Base-by-base conservation (phyloP, 2,888 invertebrate genomes). In the Heliconius sara region DNA sequence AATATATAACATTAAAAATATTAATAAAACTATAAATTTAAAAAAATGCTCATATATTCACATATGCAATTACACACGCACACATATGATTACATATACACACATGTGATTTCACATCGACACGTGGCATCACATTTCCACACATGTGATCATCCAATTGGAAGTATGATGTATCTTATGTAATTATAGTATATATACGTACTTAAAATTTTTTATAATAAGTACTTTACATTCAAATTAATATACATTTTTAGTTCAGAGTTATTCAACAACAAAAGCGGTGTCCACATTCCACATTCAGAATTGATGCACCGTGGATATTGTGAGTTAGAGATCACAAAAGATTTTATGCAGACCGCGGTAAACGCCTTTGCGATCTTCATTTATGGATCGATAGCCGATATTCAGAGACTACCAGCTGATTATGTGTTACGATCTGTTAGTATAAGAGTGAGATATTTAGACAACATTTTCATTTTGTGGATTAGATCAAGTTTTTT, bases 321-420 rank as follows among this genome's bases (percentile, higher is more conserved):
- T 79, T 87, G 87, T 68, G 83, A 83, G 74, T 87, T 95, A 68
- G 88, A 87, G 19, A 60, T 91, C 13, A 92, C 90, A 0, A 83
- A 80, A 2, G 95, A 95, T 81, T 88, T 86, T 80, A 92, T 95
- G 94, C 95, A 95, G 85, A 95, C 94, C 0, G 95, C 95, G 0
- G 87, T 94, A 0, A 87, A 95, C 47, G 95, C 95, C 12, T 94
- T 95, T 84, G 86, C 90, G 22, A 93, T 95, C 63, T 86, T 95
- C 12, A 83, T 91, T 1, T 83, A 89, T 0, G 94, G 95, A 9
- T 86, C 84, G 27, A 47, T 92, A 3, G 80, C 86, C 0, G 95
- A 95, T 75, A 86, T 94, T 2, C 73, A 87, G 77, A 85, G 86
- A 5, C 79, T 95, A 63, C 94, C 94, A 0, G 39, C 88, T 0